phyloP scores from a whole-genome alignment of 1,140 invertebrate species.

The Dendrolimus kikuchii region DNA sequence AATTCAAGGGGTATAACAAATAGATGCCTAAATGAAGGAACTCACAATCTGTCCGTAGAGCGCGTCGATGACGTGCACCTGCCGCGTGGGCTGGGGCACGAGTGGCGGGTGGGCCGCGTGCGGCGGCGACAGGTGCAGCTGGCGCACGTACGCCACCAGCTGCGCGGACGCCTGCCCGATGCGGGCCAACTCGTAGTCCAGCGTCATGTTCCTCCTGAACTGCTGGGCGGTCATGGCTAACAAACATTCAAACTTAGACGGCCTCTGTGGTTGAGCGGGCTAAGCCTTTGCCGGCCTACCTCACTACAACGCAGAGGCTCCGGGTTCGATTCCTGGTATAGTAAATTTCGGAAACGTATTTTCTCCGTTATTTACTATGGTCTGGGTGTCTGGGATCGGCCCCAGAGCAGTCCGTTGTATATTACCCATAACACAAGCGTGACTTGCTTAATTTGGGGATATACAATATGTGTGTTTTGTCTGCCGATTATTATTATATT shows the following conservation, averaged over 20 bases:
- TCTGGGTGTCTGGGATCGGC: too few species aligned
- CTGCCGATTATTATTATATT: too few species aligned
- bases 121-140: constrained; percentile 64
- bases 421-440: too few species aligned
- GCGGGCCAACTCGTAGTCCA: constrained; percentile 80
- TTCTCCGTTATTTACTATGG: too few species aligned
- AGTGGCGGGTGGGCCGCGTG: constrained; percentile 22
- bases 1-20: neutral
- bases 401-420: too few species aligned
- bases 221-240: constrained; percentile 77
- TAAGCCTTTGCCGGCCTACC: too few species aligned
- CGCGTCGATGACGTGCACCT: constrained; percentile 27
- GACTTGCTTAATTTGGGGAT: too few species aligned
- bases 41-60: constrained; percentile 42
- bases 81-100: constrained; percentile 22
- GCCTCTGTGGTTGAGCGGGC: too few species aligned
- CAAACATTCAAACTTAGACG: neutral
- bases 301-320: too few species aligned
- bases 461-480: too few species aligned
- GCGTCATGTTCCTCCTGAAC: constrained; percentile 81
- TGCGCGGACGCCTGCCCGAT: constrained; percentile 82
- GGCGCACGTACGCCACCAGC: constrained; percentile 80
- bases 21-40: neutral
- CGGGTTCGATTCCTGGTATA: too few species aligned
- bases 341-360: too few species aligned